phyloP scores from a whole-genome alignment of 1,140 invertebrate genomes.

The Amyelois transitella region DNA sequence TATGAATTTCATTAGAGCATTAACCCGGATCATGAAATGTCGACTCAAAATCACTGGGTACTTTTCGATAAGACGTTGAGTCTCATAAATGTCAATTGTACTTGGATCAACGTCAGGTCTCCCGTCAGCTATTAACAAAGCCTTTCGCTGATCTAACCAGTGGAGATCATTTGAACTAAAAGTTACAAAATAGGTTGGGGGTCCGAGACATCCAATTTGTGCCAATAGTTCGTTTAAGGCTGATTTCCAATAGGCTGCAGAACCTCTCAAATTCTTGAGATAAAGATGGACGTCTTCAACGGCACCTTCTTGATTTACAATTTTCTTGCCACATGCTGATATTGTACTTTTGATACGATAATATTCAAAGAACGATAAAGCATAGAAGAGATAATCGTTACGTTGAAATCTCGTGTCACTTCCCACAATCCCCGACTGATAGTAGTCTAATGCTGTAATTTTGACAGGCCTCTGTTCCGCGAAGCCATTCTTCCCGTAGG shows the following conservation, averaged over 20 bases:
- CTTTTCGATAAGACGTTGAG: constrained; percentile 26
- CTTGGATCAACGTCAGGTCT: constrained; percentile 27
- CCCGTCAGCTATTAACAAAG: constrained; percentile 32
- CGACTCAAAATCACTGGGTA: constrained; percentile 18
- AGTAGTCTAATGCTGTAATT: constrained; percentile 58
- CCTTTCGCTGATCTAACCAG: not conserved
- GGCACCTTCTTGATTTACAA: constrained; percentile 9
- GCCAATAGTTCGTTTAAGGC: constrained; percentile 8
- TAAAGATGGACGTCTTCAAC: constrained; percentile 3
- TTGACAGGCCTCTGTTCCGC: constrained; percentile 35
- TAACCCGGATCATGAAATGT: constrained; percentile 24
- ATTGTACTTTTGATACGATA: constrained; percentile 25
- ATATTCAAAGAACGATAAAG: constrained; percentile 34
- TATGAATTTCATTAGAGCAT: constrained; percentile 16
- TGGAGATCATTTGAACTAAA: not conserved
- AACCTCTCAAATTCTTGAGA: constrained; percentile 5
- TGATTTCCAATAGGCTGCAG: not conserved
- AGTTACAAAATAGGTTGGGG: constrained; percentile 1
- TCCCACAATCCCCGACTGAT: constrained; percentile 45
- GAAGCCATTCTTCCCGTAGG: constrained; percentile 52
- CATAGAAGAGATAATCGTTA: constrained; percentile 46
- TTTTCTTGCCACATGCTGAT: constrained; percentile 22
- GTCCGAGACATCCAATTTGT: not conserved
- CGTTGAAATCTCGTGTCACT: constrained; percentile 45
- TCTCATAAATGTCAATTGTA: constrained; percentile 26